A percentile compares a stretch with the other conserved stretches of the same genome.
Evolutionary conservation across 30 jellyfish, hydroid and myxozoan genomes (phyloP).

Genomic region (Chrysaora quinquecirrha): DNA sequence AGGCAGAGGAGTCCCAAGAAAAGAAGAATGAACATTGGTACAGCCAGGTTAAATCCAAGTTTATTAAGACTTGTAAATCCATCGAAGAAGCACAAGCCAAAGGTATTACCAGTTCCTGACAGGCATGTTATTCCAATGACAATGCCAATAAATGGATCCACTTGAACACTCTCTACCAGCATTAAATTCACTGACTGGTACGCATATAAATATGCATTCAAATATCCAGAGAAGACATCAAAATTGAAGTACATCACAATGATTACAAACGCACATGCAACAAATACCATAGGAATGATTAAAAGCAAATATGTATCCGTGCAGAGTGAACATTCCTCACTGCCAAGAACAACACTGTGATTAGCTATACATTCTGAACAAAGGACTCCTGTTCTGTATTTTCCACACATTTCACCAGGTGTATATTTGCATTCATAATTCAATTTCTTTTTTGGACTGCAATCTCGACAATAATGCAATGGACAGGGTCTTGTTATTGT

Average conservation of each 20-base stretch:
- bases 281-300: constrained; percentile 67
- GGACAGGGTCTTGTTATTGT: constrained; percentile 72
- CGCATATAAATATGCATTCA: constrained; percentile 83
- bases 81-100: constrained; percentile 86
- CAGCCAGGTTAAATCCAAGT: constrained; percentile 74
- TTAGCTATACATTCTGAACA: constrained; percentile 82
- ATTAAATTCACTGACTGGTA: constrained; percentile 74
- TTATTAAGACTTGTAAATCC: constrained; percentile 77
- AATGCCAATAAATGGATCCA: constrained; percentile 71
- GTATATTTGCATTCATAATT: constrained; percentile 57
- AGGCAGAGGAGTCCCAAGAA: constrained; percentile 66
- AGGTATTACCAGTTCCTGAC: constrained; percentile 86
- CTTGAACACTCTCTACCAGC: constrained; percentile 48
- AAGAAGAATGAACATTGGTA: constrained; percentile 63
- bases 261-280: constrained; percentile 49
- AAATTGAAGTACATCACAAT: constrained; percentile 77
- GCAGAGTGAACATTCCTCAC: constrained; percentile 78
- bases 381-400: constrained; percentile 66
- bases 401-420: constrained; percentile 53
- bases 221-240: constrained; percentile 93
- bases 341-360: constrained; percentile 78
- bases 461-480: constrained; percentile 59
- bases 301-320: constrained; percentile 28
- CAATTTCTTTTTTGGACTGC: constrained; percentile 16
- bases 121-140: constrained; percentile 76